Percentiles rank a stretch among this genome's conserved stretches.
These are phyloP conservation scores for Neomonachus schauinslandi DNA, from an alignment of 2,113 vertebrate genomes.

Conservation along the genomic window DNA sequence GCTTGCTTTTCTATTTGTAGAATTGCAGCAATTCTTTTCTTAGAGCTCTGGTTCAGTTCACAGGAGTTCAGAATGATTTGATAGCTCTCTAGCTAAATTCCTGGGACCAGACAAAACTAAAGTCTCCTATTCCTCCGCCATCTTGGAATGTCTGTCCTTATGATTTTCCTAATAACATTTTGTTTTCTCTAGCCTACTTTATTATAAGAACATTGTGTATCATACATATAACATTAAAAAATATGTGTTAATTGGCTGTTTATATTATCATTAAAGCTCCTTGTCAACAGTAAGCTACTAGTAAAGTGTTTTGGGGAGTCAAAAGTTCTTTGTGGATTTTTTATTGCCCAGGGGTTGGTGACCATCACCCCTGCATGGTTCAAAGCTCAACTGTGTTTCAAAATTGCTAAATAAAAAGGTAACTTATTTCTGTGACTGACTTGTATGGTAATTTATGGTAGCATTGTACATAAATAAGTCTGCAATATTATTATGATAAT, in stretches of 20 bases:
- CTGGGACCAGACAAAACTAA: no score
- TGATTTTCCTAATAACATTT: not conserved
- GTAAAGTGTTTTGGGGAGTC: not conserved
- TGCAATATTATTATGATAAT: not conserved
- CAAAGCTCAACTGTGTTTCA: not conserved
- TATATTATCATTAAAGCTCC: not conserved
- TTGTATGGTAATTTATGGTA: not conserved
- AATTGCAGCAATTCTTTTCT: no score
- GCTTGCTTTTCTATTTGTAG: no score
- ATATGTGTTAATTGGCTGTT: not conserved
- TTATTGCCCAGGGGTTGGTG: not conserved
- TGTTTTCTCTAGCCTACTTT: not conserved
- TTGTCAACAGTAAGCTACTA: not conserved
- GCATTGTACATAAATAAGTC: not conserved
- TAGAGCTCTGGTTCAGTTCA: no score
- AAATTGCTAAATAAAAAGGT: not conserved
- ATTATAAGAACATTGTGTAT: not conserved
- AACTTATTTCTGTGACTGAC: not conserved
- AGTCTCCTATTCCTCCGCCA: no score
- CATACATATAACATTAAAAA: not conserved
- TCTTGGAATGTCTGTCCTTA: not conserved
- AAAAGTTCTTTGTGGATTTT: not conserved
- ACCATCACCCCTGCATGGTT: not conserved
- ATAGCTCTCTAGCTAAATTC: no score
- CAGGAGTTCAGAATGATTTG: no score